Percentiles rank a stretch among this genome's conserved stretches.
phyloP scores from a whole-genome alignment of 2,113 vertebrate species.

The Apus apus region DNA sequence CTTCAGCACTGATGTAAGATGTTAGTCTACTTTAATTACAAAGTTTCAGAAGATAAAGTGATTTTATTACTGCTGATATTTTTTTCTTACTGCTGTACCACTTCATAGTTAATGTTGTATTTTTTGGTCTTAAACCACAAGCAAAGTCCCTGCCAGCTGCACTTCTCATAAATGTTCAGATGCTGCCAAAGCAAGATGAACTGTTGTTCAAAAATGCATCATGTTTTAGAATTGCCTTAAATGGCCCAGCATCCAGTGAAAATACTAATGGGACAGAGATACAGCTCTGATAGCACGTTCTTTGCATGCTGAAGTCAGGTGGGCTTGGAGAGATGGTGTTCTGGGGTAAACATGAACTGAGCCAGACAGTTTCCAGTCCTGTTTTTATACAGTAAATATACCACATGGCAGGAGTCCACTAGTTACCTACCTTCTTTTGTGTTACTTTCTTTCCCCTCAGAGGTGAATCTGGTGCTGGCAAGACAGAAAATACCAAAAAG shows the following conservation, averaged over 20 bases:
- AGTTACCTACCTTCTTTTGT: background rate
- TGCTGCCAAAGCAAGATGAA: conserved; percentile 42
- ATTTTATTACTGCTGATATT: background rate
- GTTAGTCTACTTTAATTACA: background rate
- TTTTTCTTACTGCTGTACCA: background rate
- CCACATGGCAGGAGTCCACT: background rate
- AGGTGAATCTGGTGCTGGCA: conserved; percentile 95
- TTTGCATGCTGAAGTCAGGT: background rate
- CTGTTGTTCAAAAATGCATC: background rate
- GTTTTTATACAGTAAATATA: background rate
- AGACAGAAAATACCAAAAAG: conserved; percentile 97
- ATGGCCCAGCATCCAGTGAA: background rate
- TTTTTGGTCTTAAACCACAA: conserved; percentile 6
- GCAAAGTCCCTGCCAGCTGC: background rate
- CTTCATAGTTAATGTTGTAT: background rate
- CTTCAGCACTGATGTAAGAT: background rate
- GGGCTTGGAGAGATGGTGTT: background rate
- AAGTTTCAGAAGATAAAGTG: background rate
- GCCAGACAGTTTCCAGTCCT: background rate
- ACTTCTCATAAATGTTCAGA: background rate
- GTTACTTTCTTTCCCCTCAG: conserved; percentile 68
- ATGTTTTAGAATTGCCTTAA: conserved; percentile 34
- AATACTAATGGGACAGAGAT: background rate
- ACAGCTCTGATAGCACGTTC: background rate
- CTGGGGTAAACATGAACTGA: background rate